Evolutionary conservation across 2,797 vertebrate genomes (phyloP).

Genomic region (Sebastes diploproa): DNA sequence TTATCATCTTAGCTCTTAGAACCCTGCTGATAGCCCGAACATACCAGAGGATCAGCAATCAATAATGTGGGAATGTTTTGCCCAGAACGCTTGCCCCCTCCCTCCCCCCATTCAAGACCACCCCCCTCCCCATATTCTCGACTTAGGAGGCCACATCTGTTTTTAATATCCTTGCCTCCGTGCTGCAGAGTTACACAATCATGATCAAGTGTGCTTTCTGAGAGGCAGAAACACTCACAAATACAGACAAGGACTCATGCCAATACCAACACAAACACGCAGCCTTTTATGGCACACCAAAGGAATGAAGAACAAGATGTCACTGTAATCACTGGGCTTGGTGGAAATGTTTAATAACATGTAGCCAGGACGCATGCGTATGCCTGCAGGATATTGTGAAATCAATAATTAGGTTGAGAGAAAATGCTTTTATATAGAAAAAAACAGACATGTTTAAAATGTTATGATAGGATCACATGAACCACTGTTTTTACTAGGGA

Average conservation of each 20-base stretch:
- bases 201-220: slow-evolving; percentile 67
- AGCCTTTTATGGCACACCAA: slow-evolving; percentile 64
- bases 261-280: slow-evolving; percentile 70
- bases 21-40: slow-evolving; percentile 77
- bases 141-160: slow-evolving; percentile 84
- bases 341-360: slow-evolving; percentile 58
- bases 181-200: slow-evolving; percentile 80
- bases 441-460: not conserved
- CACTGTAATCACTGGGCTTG: slow-evolving; percentile 53
- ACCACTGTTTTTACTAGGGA: not conserved
- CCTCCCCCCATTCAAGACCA: not conserved
- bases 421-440: slow-evolving; percentile 7
- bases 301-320: slow-evolving; percentile 70
- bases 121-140: slow-evolving; percentile 42
- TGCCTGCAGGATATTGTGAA: slow-evolving; percentile 25
- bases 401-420: slow-evolving; percentile 22
- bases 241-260: slow-evolving; percentile 58
- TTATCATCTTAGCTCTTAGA: slow-evolving; percentile 63
- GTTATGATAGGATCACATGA: not conserved
- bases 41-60: slow-evolving; percentile 83
- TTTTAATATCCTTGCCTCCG: slow-evolving; percentile 83
- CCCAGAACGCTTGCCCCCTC: slow-evolving; percentile 28
- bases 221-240: slow-evolving; percentile 68
- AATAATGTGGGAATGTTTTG: slow-evolving; percentile 80
- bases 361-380: slow-evolving; percentile 9